Evolutionary conservation across 2,888 invertebrate genomes (phyloP).

Genomic region (Eugnorisma glareosa): DNA sequence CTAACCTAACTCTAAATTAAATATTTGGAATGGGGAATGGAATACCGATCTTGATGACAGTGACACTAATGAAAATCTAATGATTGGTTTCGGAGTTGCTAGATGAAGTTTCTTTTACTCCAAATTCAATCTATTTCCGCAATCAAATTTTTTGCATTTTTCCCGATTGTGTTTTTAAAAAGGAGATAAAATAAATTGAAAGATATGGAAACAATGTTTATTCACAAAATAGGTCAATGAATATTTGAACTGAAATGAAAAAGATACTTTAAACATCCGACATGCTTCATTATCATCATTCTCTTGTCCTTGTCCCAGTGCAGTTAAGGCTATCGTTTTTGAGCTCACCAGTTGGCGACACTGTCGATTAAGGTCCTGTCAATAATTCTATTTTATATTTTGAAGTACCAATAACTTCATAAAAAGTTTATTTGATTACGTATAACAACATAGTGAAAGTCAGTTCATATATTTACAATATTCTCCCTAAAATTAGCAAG

Average conservation of each 20-base stretch:
- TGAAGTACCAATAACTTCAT: too few species aligned
- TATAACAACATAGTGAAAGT: too few species aligned
- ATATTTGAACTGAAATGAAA: background rate
- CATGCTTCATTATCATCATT: too few species aligned
- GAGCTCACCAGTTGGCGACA: too few species aligned
- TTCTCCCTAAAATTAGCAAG: too few species aligned
- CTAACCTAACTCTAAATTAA: background rate
- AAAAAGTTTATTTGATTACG: too few species aligned
- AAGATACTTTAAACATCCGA: background rate
- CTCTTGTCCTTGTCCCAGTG: too few species aligned
- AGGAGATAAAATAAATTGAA: background rate
- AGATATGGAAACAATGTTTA: background rate
- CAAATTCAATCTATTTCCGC: background rate
- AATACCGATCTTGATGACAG: slow-evolving; percentile 4
- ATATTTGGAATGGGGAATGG: too few species aligned
- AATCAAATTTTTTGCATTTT: background rate
- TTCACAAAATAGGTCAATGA: background rate
- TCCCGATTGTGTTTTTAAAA: background rate
- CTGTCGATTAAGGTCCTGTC: too few species aligned
- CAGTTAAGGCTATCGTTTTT: too few species aligned
- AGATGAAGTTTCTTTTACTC: background rate
- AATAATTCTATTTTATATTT: too few species aligned
- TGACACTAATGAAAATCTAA: slow-evolving; percentile 1
- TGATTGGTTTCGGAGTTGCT: background rate
- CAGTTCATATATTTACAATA: too few species aligned